A percentile compares a stretch with the other conserved stretches of the same genome.
These are phyloP conservation scores for Aurelia sp. DNA, from an alignment of 30 jellyfish, hydroid and myxozoan species.

Conservation along the genomic window DNA sequence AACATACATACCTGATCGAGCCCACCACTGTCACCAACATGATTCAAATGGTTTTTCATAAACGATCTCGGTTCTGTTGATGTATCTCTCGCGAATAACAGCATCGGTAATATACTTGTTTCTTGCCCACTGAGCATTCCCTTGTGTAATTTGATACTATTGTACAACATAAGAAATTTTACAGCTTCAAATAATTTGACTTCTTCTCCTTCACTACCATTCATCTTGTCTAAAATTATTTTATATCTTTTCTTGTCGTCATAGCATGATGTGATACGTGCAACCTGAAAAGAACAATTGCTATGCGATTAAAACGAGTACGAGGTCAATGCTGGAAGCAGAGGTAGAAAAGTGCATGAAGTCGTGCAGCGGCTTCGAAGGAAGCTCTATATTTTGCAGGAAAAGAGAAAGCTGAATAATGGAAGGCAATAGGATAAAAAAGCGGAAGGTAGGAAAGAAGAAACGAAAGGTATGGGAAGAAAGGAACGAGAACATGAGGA, in stretches of 20 bases:
- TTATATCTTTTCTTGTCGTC: constrained; percentile 31
- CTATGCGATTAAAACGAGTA: no score
- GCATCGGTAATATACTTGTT: constrained; percentile 5
- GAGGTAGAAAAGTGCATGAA: no score
- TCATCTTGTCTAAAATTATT: constrained; percentile 42
- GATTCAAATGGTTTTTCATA: constrained; percentile 68
- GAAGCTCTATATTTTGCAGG: no score
- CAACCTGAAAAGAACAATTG: constrained; percentile 22
- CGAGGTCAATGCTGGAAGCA: no score
- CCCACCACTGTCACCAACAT: constrained; percentile 66
- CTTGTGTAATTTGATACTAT: constrained; percentile 15
- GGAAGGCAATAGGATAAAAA: no score
- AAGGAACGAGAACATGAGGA: no score
- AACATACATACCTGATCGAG: constrained; percentile 61
- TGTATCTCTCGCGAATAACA: constrained; percentile 76
- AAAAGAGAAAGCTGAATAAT: no score
- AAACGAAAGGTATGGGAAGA: no score
- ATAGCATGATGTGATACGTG: constrained; percentile 21
- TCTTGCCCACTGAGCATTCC: constrained; percentile 40
- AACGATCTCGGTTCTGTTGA: constrained; percentile 48
- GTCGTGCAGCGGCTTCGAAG: no score
- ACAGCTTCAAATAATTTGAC: constrained; percentile 66
- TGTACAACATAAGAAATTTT: constrained; percentile 60
- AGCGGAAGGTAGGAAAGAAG: no score
- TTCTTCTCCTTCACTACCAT: constrained; percentile 32